Conservation (phyloP, 2,113 vertebrate genomes). For the Narcine bancroftii region DNA sequence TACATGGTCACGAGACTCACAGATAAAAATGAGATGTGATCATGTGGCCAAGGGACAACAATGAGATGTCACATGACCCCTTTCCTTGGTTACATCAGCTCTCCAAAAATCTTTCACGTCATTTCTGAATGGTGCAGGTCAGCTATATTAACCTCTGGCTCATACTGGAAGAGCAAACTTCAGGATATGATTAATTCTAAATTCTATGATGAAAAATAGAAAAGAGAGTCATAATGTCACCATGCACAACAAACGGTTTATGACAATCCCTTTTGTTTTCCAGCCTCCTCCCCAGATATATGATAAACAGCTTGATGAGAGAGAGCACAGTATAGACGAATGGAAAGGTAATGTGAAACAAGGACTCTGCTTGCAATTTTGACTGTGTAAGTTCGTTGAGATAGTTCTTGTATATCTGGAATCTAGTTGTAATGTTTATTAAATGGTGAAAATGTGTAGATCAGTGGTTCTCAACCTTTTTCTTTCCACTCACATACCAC, state of each 20-base stretch:
- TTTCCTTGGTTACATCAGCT: neutral
- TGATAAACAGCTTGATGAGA: slow-evolving; percentile 97
- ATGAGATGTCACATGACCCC: too few species aligned
- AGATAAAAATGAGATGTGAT: too few species aligned
- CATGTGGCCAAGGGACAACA: too few species aligned
- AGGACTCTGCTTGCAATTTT: neutral
- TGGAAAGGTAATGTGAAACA: slow-evolving; percentile 80
- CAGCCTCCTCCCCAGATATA: slow-evolving; percentile 97
- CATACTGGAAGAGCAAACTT: neutral
- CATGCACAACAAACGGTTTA: neutral
- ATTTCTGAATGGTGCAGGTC: neutral
- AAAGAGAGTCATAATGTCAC: neutral
- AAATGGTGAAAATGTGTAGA: neutral
- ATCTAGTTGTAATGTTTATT: neutral
- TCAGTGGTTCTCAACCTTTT: too few species aligned
- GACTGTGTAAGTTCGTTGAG: neutral
- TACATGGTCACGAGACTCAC: too few species aligned
- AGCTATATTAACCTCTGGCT: neutral
- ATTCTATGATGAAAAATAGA: neutral
- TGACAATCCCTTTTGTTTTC: slow-evolving; percentile 42
- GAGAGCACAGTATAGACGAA: slow-evolving; percentile 98
- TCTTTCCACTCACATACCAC: too few species aligned
- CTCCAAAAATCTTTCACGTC: neutral
- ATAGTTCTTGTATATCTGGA: neutral
- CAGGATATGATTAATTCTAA: neutral